Conservation (phyloP, 2,888 invertebrate species). For the Clanis bilineata region DNA sequence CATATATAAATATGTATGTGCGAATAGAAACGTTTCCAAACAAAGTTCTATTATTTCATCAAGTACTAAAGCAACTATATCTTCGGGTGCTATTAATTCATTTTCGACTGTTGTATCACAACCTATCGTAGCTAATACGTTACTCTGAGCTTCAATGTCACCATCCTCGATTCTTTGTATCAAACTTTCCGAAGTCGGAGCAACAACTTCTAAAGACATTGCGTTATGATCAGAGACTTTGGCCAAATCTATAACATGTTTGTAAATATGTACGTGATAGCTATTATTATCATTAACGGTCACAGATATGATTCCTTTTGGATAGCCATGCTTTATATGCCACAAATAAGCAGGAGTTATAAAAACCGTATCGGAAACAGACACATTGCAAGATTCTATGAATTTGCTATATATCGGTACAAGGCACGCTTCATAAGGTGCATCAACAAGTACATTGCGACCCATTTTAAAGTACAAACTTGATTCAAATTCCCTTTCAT, state of each 20-base stretch:
- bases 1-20: slow-evolving; percentile 47
- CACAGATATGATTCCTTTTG: slow-evolving; percentile 44
- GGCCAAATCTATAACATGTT: slow-evolving; percentile 40
- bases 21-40: slow-evolving; percentile 57
- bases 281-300: slow-evolving; percentile 38
- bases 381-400: slow-evolving; percentile 31
- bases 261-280: slow-evolving; percentile 54
- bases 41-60: slow-evolving; percentile 45
- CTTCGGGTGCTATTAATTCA: slow-evolving; percentile 29
- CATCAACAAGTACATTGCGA: slow-evolving; percentile 34
- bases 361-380: slow-evolving; percentile 44
- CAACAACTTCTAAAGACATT: slow-evolving; percentile 38
- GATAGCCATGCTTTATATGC: slow-evolving; percentile 53
- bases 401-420: slow-evolving; percentile 52
- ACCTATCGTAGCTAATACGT: slow-evolving; percentile 26
- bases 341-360: slow-evolving; percentile 59
- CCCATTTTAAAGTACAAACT: slow-evolving; percentile 56
- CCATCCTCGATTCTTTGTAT: slow-evolving; percentile 36
- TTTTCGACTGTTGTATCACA: slow-evolving; percentile 19
- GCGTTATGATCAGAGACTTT: slow-evolving; percentile 28
- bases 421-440: slow-evolving; percentile 43
- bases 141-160: slow-evolving; percentile 33
- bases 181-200: slow-evolving; percentile 42
- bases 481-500: slow-evolving; percentile 41
- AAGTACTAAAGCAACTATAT: slow-evolving; percentile 40